These are phyloP conservation scores for Pelochelys cantorii DNA, from an alignment of 2,797 vertebrate genomes.

Conservation along the genomic window DNA sequence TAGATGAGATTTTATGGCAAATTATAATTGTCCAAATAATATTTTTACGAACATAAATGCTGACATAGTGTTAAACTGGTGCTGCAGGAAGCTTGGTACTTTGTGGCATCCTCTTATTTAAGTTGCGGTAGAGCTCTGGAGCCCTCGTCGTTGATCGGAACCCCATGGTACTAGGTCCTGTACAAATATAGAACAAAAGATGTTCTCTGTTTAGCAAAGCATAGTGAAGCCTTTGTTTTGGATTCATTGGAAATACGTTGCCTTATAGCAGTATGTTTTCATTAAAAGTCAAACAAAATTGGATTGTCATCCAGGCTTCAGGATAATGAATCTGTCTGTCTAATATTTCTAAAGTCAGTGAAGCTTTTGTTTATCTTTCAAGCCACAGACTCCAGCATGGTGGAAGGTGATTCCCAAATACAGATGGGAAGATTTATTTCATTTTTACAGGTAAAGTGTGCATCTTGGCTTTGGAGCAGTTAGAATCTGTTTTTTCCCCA, in stretches of 20 bases:
- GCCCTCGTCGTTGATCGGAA: fast-evolving
- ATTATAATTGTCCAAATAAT: neutral
- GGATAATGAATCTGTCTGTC: neutral
- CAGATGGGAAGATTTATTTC: constrained; percentile 98
- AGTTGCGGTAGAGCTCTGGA: neutral
- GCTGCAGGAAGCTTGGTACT: neutral
- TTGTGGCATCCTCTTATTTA: neutral
- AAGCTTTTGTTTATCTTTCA: constrained; percentile 63
- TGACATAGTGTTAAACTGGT: neutral
- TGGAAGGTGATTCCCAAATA: constrained; percentile 96
- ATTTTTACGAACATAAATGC: neutral
- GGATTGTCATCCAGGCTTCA: neutral
- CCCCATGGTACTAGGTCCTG: neutral
- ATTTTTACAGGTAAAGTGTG: constrained; percentile 92
- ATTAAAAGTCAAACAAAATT: neutral
- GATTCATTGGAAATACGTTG: neutral
- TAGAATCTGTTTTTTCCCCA: neutral
- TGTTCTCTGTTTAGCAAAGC: neutral
- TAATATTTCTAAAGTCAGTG: constrained; percentile 16
- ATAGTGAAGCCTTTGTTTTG: neutral
- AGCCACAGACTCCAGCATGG: constrained; percentile 92
- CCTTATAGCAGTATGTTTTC: neutral
- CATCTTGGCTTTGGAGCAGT: constrained; percentile 4
- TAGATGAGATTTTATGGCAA: neutral
- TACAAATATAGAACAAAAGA: neutral